These are phyloP conservation scores for Procavia capensis DNA, from an alignment of 2,113 vertebrate species.

Conservation along the genomic window DNA sequence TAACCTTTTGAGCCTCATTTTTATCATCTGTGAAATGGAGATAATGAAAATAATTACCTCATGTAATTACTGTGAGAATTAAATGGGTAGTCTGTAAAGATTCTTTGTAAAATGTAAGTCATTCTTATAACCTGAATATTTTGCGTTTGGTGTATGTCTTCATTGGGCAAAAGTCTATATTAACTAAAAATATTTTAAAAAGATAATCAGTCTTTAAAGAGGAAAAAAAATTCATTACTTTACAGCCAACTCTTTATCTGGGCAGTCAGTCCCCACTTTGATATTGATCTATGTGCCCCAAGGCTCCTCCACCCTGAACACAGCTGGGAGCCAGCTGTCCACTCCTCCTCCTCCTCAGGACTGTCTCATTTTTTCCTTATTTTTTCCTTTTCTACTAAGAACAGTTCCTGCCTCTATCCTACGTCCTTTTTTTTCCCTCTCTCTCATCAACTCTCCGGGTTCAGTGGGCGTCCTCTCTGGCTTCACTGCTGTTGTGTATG, in stretches of 20 bases:
- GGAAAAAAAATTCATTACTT: background rate
- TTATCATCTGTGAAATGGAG: too few relatives aligned
- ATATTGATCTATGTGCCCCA: rapidly evolving
- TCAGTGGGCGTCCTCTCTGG: background rate
- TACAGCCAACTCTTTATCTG: background rate
- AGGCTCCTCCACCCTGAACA: background rate
- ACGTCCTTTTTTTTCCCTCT: background rate
- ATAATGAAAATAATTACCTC: too few relatives aligned
- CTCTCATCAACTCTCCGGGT: background rate
- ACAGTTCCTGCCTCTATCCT: background rate
- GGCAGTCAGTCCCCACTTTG: background rate
- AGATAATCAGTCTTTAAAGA: background rate
- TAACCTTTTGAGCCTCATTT: too few relatives aligned
- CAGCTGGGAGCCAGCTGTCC: background rate
- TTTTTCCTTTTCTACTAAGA: background rate
- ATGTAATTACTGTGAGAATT: background rate
- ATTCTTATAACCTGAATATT: background rate
- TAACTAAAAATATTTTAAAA: background rate
- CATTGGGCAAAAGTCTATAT: conserved; percentile 12
- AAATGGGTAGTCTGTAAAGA: background rate
- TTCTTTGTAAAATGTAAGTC: conserved; percentile 24
- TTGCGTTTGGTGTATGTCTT: background rate
- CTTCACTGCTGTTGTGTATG: background rate
- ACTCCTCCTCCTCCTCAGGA: background rate
- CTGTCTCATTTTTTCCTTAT: background rate